phyloP scores from a whole-genome alignment of 2,113 vertebrate genomes.

The Pituophis catenifer region DNA sequence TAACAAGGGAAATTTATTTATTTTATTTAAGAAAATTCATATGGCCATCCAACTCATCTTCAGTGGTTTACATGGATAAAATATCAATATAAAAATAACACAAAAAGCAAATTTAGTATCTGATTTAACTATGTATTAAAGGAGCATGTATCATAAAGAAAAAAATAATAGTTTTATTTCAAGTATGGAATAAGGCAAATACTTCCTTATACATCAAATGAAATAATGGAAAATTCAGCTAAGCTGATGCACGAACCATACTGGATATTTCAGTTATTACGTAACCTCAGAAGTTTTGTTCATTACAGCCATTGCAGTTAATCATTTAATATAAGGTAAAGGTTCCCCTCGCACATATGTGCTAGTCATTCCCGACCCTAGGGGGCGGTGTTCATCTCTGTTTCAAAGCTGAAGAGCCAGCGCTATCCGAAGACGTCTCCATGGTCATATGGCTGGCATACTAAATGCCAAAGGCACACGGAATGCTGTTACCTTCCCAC shows the following conservation, averaged over 20 bases:
- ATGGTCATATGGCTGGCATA: too few relatives aligned
- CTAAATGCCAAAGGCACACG: too few relatives aligned
- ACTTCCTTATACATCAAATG: background rate
- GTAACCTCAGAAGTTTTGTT: background rate
- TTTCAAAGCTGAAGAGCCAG: too few relatives aligned
- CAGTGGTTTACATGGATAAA: background rate
- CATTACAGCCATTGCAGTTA: background rate
- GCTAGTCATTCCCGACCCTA: too few relatives aligned
- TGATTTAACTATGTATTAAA: constrained; percentile 18
- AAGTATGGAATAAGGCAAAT: background rate
- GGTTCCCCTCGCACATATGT: too few relatives aligned
- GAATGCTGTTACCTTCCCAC: too few relatives aligned
- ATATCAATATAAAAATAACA: background rate
- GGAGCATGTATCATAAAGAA: constrained; percentile 15
- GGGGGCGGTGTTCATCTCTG: too few relatives aligned
- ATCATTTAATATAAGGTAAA: background rate
- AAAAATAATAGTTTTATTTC: background rate
- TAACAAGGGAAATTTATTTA: constrained; percentile 5
- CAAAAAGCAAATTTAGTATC: constrained; percentile 26
- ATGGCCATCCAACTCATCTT: background rate
- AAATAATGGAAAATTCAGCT: background rate
- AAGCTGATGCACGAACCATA: background rate
- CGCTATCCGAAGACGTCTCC: too few relatives aligned
- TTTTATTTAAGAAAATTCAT: background rate
- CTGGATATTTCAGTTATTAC: background rate